phyloP scores from a whole-genome alignment of 2,888 invertebrate species.

The Cerastis rubricosa region DNA sequence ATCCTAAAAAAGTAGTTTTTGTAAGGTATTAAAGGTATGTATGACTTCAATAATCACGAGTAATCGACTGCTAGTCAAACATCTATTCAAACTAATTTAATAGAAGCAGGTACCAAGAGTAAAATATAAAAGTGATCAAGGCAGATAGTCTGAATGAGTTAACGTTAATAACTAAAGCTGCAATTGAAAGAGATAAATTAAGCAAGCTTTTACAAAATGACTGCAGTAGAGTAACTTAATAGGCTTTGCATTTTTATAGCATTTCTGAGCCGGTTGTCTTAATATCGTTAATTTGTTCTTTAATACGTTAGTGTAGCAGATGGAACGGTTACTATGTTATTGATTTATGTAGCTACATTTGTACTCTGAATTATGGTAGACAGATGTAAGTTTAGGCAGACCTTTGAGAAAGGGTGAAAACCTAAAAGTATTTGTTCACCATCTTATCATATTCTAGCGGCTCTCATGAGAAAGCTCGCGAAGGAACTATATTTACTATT shows the following conservation, averaged over 20 bases:
- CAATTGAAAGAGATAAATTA: slow-evolving; percentile 44
- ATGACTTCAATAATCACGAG: not conserved
- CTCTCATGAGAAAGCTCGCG: not conserved
- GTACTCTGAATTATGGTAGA: not conserved
- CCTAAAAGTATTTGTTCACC: too few relatives aligned
- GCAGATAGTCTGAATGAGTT: not conserved
- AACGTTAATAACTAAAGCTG: slow-evolving; percentile 33
- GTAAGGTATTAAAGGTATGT: too few relatives aligned
- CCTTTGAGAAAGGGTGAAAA: not conserved
- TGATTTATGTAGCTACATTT: not conserved
- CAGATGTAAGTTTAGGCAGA: not conserved
- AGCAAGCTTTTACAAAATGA: slow-evolving; percentile 32
- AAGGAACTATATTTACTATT: not conserved
- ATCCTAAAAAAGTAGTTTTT: too few relatives aligned
- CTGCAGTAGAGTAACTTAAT: slow-evolving; percentile 39
- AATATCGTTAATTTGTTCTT: slow-evolving; percentile 3
- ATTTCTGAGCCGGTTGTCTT: slow-evolving; percentile 7
- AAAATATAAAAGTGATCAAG: slow-evolving; percentile 9
- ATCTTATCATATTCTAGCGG: not conserved
- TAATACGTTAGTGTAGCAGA: not conserved
- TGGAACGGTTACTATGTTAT: not conserved
- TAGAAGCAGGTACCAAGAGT: not conserved
- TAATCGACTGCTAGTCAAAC: not conserved
- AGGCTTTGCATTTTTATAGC: slow-evolving; percentile 40
- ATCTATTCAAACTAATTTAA: too few relatives aligned